phyloP scores from a whole-genome alignment of 2,888 invertebrate species.

The Clitarchus hookeri region DNA sequence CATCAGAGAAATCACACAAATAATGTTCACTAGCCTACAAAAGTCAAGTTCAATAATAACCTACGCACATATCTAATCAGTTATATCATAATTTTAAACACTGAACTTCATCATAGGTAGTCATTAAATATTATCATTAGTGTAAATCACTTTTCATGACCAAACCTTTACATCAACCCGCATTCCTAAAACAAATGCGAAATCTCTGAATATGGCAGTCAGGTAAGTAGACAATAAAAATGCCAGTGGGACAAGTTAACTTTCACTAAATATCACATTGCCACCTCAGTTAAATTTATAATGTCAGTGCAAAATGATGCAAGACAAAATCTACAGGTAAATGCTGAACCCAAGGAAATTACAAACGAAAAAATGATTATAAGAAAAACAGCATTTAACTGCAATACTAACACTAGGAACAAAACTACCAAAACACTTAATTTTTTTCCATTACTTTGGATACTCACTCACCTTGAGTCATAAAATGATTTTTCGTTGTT shows the following conservation, averaged over 20 bases:
- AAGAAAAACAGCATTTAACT: neutral
- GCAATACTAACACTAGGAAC: neutral
- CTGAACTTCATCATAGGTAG: neutral
- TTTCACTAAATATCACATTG: neutral
- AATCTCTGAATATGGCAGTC: neutral
- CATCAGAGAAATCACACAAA: neutral
- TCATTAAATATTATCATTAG: neutral
- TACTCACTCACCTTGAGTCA: neutral
- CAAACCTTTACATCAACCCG: neutral
- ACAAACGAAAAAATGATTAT: neutral
- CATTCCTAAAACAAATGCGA: slow-evolving; percentile 1
- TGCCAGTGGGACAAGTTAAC: neutral
- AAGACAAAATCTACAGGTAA: neutral
- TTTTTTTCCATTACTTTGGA: neutral
- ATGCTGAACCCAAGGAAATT: neutral
- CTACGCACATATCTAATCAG: neutral
- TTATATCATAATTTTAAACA: neutral
- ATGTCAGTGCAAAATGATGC: neutral
- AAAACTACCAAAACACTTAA: neutral
- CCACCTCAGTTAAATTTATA: neutral
- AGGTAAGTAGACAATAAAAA: slow-evolving; percentile 4
- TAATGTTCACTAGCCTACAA: neutral
- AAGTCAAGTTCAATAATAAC: neutral
- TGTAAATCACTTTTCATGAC: neutral
- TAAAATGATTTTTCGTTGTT: neutral